phyloP scores from a whole-genome alignment of 2,797 vertebrate species.

The Lacerta agilis region DNA sequence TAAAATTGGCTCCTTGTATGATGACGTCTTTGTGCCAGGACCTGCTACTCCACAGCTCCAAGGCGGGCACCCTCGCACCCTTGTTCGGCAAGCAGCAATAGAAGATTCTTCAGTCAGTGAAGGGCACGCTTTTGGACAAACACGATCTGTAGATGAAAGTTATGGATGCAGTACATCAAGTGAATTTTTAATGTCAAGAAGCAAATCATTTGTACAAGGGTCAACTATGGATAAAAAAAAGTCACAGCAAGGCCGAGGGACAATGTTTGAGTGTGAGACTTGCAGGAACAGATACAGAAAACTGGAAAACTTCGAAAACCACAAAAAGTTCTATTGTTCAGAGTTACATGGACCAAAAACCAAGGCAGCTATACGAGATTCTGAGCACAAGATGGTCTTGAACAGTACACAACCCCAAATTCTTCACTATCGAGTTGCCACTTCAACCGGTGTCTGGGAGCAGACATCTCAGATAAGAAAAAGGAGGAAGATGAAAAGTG shows the following conservation, averaged over 20 bases:
- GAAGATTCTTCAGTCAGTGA: constrained; percentile 92
- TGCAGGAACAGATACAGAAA: constrained; percentile 97
- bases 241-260: constrained; percentile 91
- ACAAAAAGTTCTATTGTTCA: constrained; percentile 99
- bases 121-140: constrained; percentile 81
- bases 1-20: constrained; percentile 89
- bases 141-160: constrained; percentile 89
- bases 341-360: constrained; percentile 98
- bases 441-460: constrained; percentile 83
- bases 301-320: constrained; percentile 98
- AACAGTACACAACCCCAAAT: constrained; percentile 80
- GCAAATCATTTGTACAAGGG: constrained; percentile 85
- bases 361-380: constrained; percentile 85
- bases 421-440: constrained; percentile 82
- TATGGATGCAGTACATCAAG: constrained; percentile 79
- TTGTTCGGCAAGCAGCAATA: constrained; percentile 94
- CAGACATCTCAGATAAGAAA: constrained; percentile 93
- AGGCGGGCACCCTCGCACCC: constrained; percentile 88
- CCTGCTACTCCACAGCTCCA: constrained; percentile 86
- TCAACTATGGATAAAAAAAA: constrained; percentile 88
- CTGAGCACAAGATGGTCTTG: constrained; percentile 83
- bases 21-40: constrained; percentile 94
- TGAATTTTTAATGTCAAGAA: constrained; percentile 82
- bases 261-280: constrained; percentile 99
- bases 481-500: constrained; percentile 97